Percentiles rank a stretch among this genome's conserved stretches.
These are phyloP conservation scores for Eretmochelys imbricata DNA, from an alignment of 2,113 vertebrate genomes.

Conservation along the genomic window DNA sequence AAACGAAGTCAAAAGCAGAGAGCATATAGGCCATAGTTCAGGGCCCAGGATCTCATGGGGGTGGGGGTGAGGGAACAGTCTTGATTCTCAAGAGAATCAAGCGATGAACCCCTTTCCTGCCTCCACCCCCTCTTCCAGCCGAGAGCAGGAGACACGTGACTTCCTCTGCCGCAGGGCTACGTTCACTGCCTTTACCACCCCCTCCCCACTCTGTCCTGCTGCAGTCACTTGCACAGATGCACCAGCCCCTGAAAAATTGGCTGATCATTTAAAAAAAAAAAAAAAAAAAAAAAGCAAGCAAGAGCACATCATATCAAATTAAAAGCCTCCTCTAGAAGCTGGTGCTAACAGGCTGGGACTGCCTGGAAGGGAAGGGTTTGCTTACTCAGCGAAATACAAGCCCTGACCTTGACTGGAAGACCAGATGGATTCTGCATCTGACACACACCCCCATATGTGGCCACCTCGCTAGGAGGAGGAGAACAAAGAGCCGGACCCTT, in stretches of 20 bases:
- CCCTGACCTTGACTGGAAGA: constrained; percentile 59
- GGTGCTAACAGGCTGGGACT: constrained; percentile 5
- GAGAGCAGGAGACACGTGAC: not conserved
- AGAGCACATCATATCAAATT: constrained; percentile 22
- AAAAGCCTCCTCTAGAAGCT: constrained; percentile 19
- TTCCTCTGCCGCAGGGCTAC: not conserved
- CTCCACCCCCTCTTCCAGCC: not conserved
- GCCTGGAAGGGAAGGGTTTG: not conserved
- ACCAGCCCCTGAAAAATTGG: not conserved
- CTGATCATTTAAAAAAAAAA: not conserved
- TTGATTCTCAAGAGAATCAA: not conserved
- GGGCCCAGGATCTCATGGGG: not conserved
- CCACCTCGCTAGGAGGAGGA: not conserved
- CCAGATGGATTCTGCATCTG: constrained; percentile 10
- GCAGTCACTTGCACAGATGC: not conserved
- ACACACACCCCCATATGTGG: not conserved
- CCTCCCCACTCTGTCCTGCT: not conserved
- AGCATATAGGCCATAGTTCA: not conserved
- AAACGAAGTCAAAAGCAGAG: not conserved
- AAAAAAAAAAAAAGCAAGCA: not conserved
- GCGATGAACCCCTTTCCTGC: not conserved
- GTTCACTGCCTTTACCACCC: not conserved
- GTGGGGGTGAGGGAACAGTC: not conserved
- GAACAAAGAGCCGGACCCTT: not conserved
- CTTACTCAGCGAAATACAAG: constrained; percentile 55